Evolutionary conservation across 2,888 invertebrate genomes (phyloP).

Genomic region (Anoplius nigerrimus): DNA sequence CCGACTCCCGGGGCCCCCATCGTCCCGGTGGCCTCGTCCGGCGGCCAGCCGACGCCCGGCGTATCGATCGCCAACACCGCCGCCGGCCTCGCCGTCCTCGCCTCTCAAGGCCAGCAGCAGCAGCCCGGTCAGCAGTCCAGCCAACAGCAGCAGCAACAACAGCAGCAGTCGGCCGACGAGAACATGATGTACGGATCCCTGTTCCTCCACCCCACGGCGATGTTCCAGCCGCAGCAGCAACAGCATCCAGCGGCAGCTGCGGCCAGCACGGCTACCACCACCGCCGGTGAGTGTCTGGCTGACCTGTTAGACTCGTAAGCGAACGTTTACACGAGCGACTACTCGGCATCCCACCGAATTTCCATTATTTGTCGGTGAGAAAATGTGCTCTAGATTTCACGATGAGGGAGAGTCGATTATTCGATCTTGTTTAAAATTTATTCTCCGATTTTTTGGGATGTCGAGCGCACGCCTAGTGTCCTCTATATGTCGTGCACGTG

Average conservation of each 20-base stretch:
- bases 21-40: slow-evolving; percentile 65
- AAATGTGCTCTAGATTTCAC: too few species aligned
- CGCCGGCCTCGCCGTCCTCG: slow-evolving; percentile 27
- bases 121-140: slow-evolving; percentile 11
- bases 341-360: not conserved
- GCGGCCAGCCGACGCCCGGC: slow-evolving; percentile 59
- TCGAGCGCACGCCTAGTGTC: slow-evolving; percentile 34
- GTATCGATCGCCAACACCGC: slow-evolving; percentile 41
- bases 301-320: slow-evolving; percentile 73
- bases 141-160: slow-evolving; percentile 45
- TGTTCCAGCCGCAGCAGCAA: slow-evolving; percentile 77
- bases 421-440: too few species aligned
- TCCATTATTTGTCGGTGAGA: too few species aligned
- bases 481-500: slow-evolving; percentile 55
- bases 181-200: slow-evolving; percentile 75
- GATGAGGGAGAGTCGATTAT: too few species aligned
- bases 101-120: slow-evolving; percentile 73
- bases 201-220: slow-evolving; percentile 75
- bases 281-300: slow-evolving; percentile 75
- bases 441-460: slow-evolving; percentile 45
- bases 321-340: slow-evolving; percentile 21
- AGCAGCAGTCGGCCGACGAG: slow-evolving; percentile 73
- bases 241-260: slow-evolving; percentile 68
- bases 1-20: slow-evolving; percentile 77
- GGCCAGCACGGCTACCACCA: slow-evolving; percentile 72